Base-by-base conservation (phyloP, 2,113 vertebrate species). In the Paratilapia polleni region DNA sequence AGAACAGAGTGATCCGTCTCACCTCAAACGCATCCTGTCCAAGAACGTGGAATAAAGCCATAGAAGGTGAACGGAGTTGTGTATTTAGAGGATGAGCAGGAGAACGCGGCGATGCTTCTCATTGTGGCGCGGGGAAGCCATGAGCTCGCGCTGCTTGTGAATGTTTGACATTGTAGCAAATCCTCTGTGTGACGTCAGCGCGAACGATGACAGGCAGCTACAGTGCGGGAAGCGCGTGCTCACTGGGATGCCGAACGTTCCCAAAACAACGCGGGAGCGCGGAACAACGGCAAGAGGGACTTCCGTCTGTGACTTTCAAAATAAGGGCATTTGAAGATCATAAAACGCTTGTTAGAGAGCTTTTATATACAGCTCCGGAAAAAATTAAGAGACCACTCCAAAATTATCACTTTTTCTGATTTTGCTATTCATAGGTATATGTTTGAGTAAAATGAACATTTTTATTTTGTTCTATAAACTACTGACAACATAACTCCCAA, bases 81-180 rank as follows among this genome's bases (percentile, higher is more conserved):
- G 80, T 4, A 3, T 85, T 89, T 14, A 85, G 22, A 90, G 78
- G 82, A 80, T 66, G 81, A 83, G 85, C 81, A 57, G 86, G 4
- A 6, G 77, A 0, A 78, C 81, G 90, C 88, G 92, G 89, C 81
- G 88, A 36, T 12, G 89, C 57, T 77, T 80, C 47, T 89, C 87
- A 83, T 85, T 22, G 79, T 74, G 68, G 85, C 82, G 86, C 81
- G 74, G 76, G 88, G 80, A 88, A 89, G 89, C 89, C 91, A 22
- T 87, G 89, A 89, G 90, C 91, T 89, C 81, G 90, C 85, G 80
- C 79, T 78, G 90, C 81, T 17, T 81, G 54, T 24, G 60, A 34
- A 78, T 78, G 83, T 90, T 89, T 94, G 95, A 94, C 95, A 96
- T 95, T 93, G 94, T 94, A 75, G 87, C 87, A 34, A 77, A 93